Conservation (phyloP, 2,888 invertebrate genomes). For the Metallyticus violacea region DNA sequence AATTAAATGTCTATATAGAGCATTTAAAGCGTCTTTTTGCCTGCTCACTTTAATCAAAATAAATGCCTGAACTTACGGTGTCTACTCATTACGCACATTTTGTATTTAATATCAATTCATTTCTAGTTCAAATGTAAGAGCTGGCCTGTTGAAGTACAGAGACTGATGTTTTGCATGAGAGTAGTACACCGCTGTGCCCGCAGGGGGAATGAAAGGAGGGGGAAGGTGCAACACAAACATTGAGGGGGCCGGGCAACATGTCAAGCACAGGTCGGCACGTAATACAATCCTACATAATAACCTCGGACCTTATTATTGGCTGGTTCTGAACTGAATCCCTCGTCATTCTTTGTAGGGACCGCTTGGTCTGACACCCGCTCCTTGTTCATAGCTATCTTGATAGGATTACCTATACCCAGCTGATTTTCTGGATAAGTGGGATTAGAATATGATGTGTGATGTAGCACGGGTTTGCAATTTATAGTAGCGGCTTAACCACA, state of each 20-base stretch:
- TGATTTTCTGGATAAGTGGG: neutral
- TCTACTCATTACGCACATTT: too few species aligned
- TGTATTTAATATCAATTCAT: too few species aligned
- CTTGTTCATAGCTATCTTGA: too few species aligned
- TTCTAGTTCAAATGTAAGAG: too few species aligned
- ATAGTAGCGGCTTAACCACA: neutral
- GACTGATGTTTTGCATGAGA: neutral
- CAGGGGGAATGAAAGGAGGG: neutral
- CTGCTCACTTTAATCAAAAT: too few species aligned
- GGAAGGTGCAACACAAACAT: neutral
- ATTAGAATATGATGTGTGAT: neutral
- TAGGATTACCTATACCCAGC: too few species aligned
- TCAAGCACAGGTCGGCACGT: constrained; percentile 12
- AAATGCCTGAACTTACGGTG: too few species aligned
- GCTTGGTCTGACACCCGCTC: neutral
- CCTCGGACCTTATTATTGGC: constrained; percentile 18
- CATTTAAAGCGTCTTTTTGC: too few species aligned
- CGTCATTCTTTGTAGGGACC: neutral
- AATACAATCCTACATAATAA: constrained; percentile 24
- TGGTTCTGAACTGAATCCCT: neutral
- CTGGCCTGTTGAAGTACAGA: too few species aligned
- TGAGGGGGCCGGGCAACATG: neutral
- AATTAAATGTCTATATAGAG: too few species aligned
- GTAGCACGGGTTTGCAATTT: neutral
- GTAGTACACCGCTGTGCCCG: neutral